Conservation (phyloP, 2,797 vertebrate genomes). For the Diplodus sargus region DNA sequence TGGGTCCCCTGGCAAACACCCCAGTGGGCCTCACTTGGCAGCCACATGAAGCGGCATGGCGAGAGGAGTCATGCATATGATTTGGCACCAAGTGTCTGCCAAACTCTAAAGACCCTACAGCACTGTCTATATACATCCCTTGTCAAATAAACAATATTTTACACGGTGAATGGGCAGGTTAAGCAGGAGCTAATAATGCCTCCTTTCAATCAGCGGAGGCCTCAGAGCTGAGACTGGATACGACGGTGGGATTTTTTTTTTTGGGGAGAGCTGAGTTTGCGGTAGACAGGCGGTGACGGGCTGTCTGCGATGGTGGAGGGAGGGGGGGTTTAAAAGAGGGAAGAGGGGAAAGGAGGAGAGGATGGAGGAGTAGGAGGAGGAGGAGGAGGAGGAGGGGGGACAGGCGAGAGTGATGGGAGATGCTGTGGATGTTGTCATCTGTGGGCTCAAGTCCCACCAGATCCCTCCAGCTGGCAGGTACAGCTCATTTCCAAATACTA, state of each 20-base stretch:
- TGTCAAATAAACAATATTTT: constrained; percentile 72
- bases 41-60: constrained; percentile 78
- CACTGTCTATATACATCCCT: constrained; percentile 66
- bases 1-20: constrained; percentile 74
- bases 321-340: constrained; percentile 30
- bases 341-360: constrained; percentile 28
- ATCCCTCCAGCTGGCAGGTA: constrained; percentile 70
- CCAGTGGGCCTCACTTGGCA: constrained; percentile 78
- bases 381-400: background rate
- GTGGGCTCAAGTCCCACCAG: constrained; percentile 62
- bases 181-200: constrained; percentile 64
- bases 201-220: constrained; percentile 54
- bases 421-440: constrained; percentile 68
- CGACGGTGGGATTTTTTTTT: constrained; percentile 33
- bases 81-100: constrained; percentile 74
- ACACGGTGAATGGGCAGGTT: constrained; percentile 60
- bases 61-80: constrained; percentile 81
- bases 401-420: constrained; percentile 37
- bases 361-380: background rate
- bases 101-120: constrained; percentile 71
- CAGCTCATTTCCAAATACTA: constrained; percentile 36
- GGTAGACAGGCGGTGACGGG: constrained; percentile 45
- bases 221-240: constrained; percentile 27
- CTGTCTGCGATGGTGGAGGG: constrained; percentile 38
- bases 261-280: constrained; percentile 16